Percentiles rank a stretch among this genome's conserved stretches.
phyloP scores from a whole-genome alignment of 2,888 invertebrate genomes.

The Rugalucina vietnamica region DNA sequence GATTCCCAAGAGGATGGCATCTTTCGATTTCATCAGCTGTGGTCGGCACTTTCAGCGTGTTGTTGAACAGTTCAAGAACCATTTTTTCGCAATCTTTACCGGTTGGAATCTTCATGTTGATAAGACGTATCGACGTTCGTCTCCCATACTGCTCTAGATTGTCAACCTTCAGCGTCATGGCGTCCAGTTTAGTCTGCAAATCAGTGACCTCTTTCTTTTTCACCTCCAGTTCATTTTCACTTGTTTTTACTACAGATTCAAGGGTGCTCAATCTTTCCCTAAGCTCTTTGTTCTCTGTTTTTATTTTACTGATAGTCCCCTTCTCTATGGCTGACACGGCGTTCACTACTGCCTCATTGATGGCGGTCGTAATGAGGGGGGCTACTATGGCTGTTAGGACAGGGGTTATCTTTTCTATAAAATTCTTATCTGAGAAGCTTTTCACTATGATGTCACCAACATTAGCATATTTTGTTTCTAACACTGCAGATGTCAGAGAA shows the following conservation, averaged over 20 bases:
- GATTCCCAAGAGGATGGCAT: too few relatives aligned
- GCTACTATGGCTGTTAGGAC: background rate
- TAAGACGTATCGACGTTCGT: background rate
- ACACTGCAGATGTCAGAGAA: background rate
- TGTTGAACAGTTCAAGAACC: too few relatives aligned
- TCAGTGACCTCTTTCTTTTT: background rate
- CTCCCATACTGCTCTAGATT: background rate
- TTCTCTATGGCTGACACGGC: background rate
- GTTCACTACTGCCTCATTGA: background rate
- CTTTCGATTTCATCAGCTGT: too few relatives aligned
- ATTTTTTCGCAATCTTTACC: too few relatives aligned
- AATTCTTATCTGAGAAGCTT: background rate
- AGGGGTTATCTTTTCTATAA: background rate
- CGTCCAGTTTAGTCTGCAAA: background rate
- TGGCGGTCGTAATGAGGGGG: background rate
- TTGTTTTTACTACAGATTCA: background rate
- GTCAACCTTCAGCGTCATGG: background rate
- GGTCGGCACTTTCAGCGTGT: too few relatives aligned
- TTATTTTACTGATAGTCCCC: background rate
- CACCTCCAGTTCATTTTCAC: background rate
- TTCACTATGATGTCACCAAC: background rate
- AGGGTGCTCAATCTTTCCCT: background rate
- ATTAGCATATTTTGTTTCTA: background rate
- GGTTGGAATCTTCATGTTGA: background rate
- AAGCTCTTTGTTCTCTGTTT: background rate